Evolutionary conservation across 2,113 vertebrate species (phyloP), one percentile per base, ranked within the genome.

Genomic region (Chitala chitala): DNA sequence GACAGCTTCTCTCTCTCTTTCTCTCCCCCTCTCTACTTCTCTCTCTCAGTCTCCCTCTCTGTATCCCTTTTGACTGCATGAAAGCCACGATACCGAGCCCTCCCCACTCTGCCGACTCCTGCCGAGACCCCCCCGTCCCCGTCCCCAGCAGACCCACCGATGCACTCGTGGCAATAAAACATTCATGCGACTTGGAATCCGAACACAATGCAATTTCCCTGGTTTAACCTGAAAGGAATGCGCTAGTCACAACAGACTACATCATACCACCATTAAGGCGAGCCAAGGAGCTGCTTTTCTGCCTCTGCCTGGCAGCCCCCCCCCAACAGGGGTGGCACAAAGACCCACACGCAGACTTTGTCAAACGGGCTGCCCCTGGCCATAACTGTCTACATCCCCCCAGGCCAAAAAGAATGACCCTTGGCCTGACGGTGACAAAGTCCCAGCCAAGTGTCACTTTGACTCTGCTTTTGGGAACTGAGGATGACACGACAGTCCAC

Each of bases 171-270:
- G 89, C 89, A 88, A 93, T 93, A 91, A 93, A 94, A 94, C 90
- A 94, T 93, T 93, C 89, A 93, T 93, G 92, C 80, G 82, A 92
- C 91, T 93, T 92, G 91, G 92, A 92, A 92, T 90, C 89, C 89
- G 90, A 92, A 92, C 90, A 91, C 92, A 93, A 93, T 92, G 90
- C 88, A 86, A 91, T 91, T 93, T 89, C 91, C 90, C 89, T 90
- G 90, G 88, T 88, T 91, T 91, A 91, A 92, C 91, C 88, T 91
- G 89, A 94, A 91, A 89, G 88, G 90, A 94, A 92, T 92, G 91
- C 86, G 87, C 87, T 86, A 91, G 92, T 94, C 91, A 92, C 93
- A 93, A 90, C 89, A 90, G 89, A 91, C 91, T 91, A 91, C 89
- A 90, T 92, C 91, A 89, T 86, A 82, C 90, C 87, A 88, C 89